Base-by-base conservation (phyloP, 23 tunicate species). In the Styela clava region DNA sequence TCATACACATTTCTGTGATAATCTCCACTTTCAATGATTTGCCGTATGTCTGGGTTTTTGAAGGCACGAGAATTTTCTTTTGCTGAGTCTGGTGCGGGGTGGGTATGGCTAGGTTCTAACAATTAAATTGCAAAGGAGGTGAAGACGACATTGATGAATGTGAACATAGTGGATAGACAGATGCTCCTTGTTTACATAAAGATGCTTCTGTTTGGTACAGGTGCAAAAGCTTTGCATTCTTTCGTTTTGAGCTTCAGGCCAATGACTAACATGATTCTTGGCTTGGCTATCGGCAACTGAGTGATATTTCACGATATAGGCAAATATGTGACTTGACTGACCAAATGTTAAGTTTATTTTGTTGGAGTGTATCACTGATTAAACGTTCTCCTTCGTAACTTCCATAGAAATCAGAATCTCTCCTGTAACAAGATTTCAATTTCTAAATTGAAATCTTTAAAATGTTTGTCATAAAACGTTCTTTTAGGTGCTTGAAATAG, bases 111-210 rank as follows among this genome's bases (percentile, higher is more conserved):
- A 34, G 83, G 27, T 71, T 88, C 52, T 77, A 72, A 25, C 61
- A 88, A 25, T 36, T 88, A 1, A n/a, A 70, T 19, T 88, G 94
- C 79, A 33, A 74, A 19, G 88, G 85, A 18, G 63, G 27, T 24
- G 94, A 84, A 37, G 73, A 21, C n/a, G 33, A 81, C 1, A 34
- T 83, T 32, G 33, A 82, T 31, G 86, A 79, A 63, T 87, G 86
- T 67, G 29, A 61, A 2, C n/a, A n/a, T n/a, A 56, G 69, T 33
- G 86, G 86, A 2, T 82, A 83, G 86, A 33, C 27, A 34, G 69
- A 28, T 24, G 28, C 32, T 22, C 33, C 73, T 35, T 82, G 90
- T 34, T n/a, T 24, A 20, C 90, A 85, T 69, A 2, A 24, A 1
- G 70, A 78, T 31, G 88, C 83, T 2, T 67, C 74, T 19, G 83